phyloP scores from a whole-genome alignment of 2,113 vertebrate species.

The Budorcas taxicolor region DNA sequence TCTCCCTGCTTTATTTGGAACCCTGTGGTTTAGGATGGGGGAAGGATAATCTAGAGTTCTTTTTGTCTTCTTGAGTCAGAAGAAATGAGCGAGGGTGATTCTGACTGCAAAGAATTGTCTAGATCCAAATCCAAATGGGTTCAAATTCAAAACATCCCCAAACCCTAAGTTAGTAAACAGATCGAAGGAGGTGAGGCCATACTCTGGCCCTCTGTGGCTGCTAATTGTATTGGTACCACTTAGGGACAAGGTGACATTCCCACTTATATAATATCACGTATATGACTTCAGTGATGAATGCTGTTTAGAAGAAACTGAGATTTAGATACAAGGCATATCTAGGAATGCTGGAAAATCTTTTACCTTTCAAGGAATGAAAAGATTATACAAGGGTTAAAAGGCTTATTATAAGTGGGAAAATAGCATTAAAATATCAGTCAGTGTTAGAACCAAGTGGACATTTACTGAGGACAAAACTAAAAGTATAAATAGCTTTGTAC shows the following conservation, averaged over 20 bases:
- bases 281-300: not conserved
- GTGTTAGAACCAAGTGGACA: not conserved
- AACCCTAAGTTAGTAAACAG: not conserved
- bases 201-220: not conserved
- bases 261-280: not conserved
- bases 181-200: not conserved
- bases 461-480: conserved; percentile 25
- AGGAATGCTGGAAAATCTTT: not conserved
- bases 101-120: not conserved
- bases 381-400: not conserved
- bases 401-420: not conserved
- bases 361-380: conserved; percentile 21
- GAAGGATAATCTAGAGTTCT: not conserved
- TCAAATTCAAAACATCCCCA: not conserved
- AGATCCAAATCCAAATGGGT: not conserved
- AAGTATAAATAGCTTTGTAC: not conserved
- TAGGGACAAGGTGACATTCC: not conserved
- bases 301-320: not conserved
- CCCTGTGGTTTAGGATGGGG: not conserved
- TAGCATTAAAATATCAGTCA: not conserved
- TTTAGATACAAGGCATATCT: not conserved
- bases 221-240: not conserved
- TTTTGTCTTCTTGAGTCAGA: not conserved
- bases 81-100: not conserved
- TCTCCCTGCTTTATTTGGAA: not conserved